phyloP scores from a whole-genome alignment of 2,113 vertebrate genomes.

The Pseudolaguvia tuberculata region DNA sequence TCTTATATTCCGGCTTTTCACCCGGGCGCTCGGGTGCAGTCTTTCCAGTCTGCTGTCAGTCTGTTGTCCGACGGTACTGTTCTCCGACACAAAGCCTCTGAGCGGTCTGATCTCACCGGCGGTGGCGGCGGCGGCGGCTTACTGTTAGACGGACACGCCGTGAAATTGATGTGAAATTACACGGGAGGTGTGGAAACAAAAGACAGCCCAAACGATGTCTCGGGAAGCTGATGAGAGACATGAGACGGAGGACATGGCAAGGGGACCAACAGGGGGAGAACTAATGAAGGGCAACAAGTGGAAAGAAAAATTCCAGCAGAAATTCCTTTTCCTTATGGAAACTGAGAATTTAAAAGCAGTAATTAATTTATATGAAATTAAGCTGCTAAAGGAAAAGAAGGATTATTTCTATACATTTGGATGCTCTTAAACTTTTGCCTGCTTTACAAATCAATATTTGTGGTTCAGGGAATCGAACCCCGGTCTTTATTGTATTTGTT shows the following conservation, averaged over 20 bases:
- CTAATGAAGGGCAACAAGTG: background rate
- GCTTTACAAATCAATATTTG: no score
- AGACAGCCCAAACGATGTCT: background rate
- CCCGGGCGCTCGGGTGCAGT: background rate
- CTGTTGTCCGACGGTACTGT: slow-evolving; percentile 7
- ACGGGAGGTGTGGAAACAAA: background rate
- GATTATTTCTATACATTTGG: no score
- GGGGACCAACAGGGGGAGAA: background rate
- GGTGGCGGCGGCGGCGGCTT: background rate
- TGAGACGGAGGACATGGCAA: no score
- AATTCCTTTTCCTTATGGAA: background rate
- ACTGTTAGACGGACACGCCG: background rate
- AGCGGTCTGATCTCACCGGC: background rate
- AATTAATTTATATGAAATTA: no score
- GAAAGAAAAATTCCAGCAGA: background rate
- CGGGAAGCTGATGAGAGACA: background rate
- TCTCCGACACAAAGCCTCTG: slow-evolving; percentile 12
- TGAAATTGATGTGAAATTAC: slow-evolving; percentile 2
- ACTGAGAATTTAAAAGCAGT: background rate
- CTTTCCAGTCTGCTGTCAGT: slow-evolving; percentile 19
- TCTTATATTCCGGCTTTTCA: no score
- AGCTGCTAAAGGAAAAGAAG: no score
- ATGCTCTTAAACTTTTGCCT: no score
- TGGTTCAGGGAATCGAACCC: no score
- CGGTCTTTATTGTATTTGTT: no score